A percentile compares a stretch with the other conserved stretches of the same genome.
phyloP scores from a whole-genome alignment of 1,140 invertebrate species.

The Ptiloglossa arizonensis region DNA sequence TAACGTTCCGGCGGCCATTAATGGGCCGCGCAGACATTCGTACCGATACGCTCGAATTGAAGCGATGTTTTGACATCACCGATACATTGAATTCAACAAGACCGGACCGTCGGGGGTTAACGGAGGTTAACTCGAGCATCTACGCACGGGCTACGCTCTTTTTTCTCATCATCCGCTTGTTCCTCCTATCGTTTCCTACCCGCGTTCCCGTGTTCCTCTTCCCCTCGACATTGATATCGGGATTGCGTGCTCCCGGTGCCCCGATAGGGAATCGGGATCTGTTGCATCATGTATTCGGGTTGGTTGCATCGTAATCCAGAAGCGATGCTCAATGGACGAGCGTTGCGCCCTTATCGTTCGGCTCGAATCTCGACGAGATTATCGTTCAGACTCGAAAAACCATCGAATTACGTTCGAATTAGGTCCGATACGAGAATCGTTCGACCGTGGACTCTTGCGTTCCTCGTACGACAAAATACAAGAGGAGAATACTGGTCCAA shows the following conservation, averaged over 20 bases:
- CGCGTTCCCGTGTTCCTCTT: no score
- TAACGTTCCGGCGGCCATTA: conserved; percentile 17
- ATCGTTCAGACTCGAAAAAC: background rate
- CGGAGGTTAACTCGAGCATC: conserved; percentile 74
- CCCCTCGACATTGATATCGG: conserved; percentile 40
- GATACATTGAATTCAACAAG: conserved; percentile 72
- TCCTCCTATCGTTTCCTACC: background rate
- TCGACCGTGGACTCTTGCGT: no score
- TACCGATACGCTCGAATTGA: conserved; percentile 65
- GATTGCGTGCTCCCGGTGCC: conserved; percentile 14
- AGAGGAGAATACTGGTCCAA: no score
- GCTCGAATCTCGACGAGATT: background rate
- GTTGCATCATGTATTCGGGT: conserved; percentile 49
- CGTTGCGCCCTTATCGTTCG: background rate
- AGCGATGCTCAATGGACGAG: background rate
- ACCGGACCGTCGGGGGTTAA: conserved; percentile 67
- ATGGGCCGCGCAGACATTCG: conserved; percentile 43
- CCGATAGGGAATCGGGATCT: conserved; percentile 52
- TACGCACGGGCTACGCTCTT: conserved; percentile 64
- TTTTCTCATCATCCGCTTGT: conserved; percentile 40
- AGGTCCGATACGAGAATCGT: background rate
- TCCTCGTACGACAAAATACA: no score
- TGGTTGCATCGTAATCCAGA: conserved; percentile 41
- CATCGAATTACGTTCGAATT: background rate
- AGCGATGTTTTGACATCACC: conserved; percentile 73